These are phyloP conservation scores for Schizotus pectinicornis DNA, from an alignment of 2,888 invertebrate genomes.

Conservation along the genomic window DNA sequence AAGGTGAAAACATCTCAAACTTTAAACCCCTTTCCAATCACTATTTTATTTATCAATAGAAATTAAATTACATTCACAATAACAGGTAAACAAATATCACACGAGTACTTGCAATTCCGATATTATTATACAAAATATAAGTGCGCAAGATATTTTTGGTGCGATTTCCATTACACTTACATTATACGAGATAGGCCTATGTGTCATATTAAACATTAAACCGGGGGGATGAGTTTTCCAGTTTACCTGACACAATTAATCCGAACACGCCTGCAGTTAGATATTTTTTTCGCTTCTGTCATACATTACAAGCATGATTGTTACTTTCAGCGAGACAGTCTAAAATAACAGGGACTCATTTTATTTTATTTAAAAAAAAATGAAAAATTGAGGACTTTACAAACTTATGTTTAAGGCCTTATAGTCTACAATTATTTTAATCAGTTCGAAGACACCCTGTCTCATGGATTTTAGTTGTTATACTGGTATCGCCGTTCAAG, in stretches of 20 bases:
- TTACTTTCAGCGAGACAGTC: no score
- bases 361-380: neutral
- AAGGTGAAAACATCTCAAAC: no score
- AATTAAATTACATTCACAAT: conserved; percentile 22
- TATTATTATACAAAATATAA: conserved; percentile 44
- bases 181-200: conserved; percentile 24
- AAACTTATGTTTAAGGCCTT: conserved; percentile 17
- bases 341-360: no score
- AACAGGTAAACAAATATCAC: conserved; percentile 34
- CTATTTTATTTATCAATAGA: conserved; percentile 22
- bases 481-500: no score
- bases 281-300: no score
- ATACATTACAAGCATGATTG: no score
- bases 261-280: conserved; percentile 4
- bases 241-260: conserved; percentile 17
- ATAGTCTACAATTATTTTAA: conserved; percentile 29
- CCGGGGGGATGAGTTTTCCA: neutral
- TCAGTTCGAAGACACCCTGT: conserved; percentile 34
- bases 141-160: conserved; percentile 41
- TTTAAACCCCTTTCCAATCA: neutral
- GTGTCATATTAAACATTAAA: conserved; percentile 2
- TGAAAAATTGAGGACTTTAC: conserved; percentile 10
- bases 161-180: conserved; percentile 34
- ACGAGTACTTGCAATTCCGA: conserved; percentile 38
- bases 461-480: conserved; percentile 14